phyloP scores from a whole-genome alignment of 2,888 invertebrate genomes.

The Amiota mariae region DNA sequence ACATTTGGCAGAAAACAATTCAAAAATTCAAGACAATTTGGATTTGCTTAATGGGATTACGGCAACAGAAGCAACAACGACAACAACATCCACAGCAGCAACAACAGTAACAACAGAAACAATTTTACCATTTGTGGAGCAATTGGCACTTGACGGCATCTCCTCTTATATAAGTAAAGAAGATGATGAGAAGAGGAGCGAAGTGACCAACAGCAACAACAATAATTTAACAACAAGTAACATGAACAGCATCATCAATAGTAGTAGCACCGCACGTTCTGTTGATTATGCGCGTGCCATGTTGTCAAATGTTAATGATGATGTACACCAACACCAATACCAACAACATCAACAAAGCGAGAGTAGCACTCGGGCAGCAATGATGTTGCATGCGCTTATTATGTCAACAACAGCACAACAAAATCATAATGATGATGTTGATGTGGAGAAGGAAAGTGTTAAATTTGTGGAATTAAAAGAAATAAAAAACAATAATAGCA shows the following conservation, averaged over 20 bases:
- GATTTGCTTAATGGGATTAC: slow-evolving; percentile 21
- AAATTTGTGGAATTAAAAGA: not conserved
- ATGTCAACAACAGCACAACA: slow-evolving; percentile 38
- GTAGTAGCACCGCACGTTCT: slow-evolving; percentile 7
- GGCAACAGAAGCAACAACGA: slow-evolving; percentile 30
- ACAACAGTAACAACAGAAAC: slow-evolving; percentile 3
- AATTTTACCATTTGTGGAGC: slow-evolving; percentile 2
- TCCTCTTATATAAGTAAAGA: not conserved
- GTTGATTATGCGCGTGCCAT: slow-evolving; percentile 47
- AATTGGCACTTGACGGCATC: not conserved
- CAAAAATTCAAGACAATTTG: slow-evolving; percentile 35
- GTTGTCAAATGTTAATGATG: slow-evolving; percentile 34
- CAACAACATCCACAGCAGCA: slow-evolving; percentile 29
- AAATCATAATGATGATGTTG: not conserved
- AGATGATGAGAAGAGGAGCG: too few relatives aligned
- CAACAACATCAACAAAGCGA: not conserved
- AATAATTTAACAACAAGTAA: slow-evolving; percentile 6
- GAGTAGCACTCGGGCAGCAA: slow-evolving; percentile 38
- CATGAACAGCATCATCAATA: not conserved
- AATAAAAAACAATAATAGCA: not conserved
- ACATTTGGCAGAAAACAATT: not conserved
- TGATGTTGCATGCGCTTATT: slow-evolving; percentile 53
- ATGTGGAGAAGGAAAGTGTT: not conserved
- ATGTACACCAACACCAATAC: slow-evolving; percentile 46
- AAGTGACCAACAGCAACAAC: too few relatives aligned